Base-by-base conservation (phyloP, 1,140 invertebrate species). In the Sogatella furcifera region DNA sequence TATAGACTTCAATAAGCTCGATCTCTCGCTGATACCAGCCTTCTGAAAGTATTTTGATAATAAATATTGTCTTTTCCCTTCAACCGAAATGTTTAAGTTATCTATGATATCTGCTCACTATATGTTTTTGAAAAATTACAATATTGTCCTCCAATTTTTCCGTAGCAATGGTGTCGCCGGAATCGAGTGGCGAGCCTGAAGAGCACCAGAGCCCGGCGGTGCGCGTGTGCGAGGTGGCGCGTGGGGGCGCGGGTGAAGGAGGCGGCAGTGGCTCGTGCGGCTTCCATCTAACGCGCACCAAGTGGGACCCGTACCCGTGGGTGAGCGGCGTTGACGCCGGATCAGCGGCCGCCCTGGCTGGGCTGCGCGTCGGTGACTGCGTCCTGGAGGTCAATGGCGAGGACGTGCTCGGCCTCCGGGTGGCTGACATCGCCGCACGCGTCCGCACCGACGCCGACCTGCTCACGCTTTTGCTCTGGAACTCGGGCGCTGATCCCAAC, bases 291-390 rank as follows among this genome's bases (percentile, higher is more conserved):
- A 81, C 80, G 1, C 74, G 82, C 59, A 82, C 79, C 19, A 82
- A 84, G 67, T 86, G 82, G 83, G 84, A 86, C 73, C 83, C 84
- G 5, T 86, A 85, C 75, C 84, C 84, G 31, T 85, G 83, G 83
- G 76, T 77, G 21, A 76, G 71, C 65, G 73, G 71, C 21, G 77
- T 81, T 15, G 78, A 78, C 31, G 59, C 55, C 1, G 73, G 71
- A 42, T 77, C 78, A 19, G 73, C 76, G 22, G 78, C 79, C 14
- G 68, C 74, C 19, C 65, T 62, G 22, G 73, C 77, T 15, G 80
- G 78, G 21, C 66, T 81, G 14, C 69, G 70, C 60, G 58, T 64
- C 14, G 84, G 84, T 14, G 84, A 85, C 67, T 85, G 83, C 69
- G 68, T 86, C 46, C 67, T 84, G 41, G 77, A 80, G 71, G 77